Evolutionary conservation across 2,113 vertebrate genomes (phyloP).

Genomic region (Cephalophus harveyi): DNA sequence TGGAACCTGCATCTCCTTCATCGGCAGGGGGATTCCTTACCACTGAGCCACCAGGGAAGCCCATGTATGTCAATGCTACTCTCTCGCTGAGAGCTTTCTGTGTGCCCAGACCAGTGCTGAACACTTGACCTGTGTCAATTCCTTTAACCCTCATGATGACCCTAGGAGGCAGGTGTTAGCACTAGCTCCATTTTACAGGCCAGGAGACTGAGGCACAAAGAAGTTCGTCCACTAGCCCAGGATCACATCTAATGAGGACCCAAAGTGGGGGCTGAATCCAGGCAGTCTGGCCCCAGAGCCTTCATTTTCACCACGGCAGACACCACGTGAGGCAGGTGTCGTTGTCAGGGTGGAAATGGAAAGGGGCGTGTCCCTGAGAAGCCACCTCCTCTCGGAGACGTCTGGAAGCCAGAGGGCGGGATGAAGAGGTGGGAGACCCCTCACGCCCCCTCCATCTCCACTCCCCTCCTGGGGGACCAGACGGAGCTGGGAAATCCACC

Average conservation of each 20-base stretch:
- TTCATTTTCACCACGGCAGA: background rate
- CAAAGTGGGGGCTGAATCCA: background rate
- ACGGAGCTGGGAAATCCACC: background rate
- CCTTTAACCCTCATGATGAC: background rate
- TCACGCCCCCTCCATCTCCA: background rate
- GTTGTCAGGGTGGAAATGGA: background rate
- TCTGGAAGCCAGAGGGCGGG: background rate
- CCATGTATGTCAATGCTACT: background rate
- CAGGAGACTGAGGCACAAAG: background rate
- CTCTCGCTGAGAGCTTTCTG: background rate
- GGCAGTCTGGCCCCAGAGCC: background rate
- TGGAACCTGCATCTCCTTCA: background rate
- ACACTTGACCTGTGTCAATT: background rate
- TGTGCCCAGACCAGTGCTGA: rapidly evolving
- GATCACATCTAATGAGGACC: background rate
- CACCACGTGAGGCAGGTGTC: background rate
- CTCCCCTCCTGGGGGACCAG: background rate
- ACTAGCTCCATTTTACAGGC: background rate
- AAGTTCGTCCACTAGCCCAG: background rate
- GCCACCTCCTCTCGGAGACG: background rate
- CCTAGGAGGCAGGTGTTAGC: background rate
- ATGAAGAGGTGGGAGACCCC: background rate
- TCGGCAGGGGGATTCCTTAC: background rate
- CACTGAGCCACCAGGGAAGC: background rate
- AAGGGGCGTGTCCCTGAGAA: background rate